These are phyloP conservation scores for Galeopterus variegatus DNA, from an alignment of 2,113 vertebrate genomes.

Conservation along the genomic window DNA sequence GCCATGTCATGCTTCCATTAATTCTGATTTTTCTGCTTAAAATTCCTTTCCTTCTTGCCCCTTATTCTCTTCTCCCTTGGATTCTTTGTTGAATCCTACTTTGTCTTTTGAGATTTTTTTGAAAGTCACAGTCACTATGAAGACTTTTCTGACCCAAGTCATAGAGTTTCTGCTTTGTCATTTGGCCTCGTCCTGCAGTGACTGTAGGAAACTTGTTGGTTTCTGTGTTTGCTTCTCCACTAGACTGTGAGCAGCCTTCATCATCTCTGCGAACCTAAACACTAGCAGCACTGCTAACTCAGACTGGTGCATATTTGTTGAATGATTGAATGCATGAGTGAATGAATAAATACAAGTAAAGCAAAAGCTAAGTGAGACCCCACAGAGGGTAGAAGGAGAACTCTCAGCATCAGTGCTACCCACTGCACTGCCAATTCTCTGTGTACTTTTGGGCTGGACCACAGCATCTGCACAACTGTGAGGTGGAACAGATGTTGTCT, in stretches of 20 bases:
- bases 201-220: background rate
- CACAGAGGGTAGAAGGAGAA: fast-evolving
- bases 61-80: background rate
- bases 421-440: background rate
- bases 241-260: background rate
- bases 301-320: background rate
- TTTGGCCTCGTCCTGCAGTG: background rate
- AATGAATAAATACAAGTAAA: background rate
- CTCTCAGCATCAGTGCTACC: too few relatives aligned
- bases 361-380: background rate
- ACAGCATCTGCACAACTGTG: background rate
- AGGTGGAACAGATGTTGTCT: background rate
- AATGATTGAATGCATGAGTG: background rate
- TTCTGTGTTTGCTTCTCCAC: too few relatives aligned
- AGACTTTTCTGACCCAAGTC: background rate
- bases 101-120: background rate
- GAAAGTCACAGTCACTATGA: background rate
- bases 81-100: background rate
- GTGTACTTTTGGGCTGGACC: background rate
- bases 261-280: background rate
- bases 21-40: too few relatives aligned
- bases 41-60: background rate
- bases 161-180: too few relatives aligned
- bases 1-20: fast-evolving
- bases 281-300: background rate